A percentile compares a stretch with the other conserved stretches of the same genome.
phyloP scores from a whole-genome alignment of 2,888 invertebrate genomes.

The Elegia similella region DNA sequence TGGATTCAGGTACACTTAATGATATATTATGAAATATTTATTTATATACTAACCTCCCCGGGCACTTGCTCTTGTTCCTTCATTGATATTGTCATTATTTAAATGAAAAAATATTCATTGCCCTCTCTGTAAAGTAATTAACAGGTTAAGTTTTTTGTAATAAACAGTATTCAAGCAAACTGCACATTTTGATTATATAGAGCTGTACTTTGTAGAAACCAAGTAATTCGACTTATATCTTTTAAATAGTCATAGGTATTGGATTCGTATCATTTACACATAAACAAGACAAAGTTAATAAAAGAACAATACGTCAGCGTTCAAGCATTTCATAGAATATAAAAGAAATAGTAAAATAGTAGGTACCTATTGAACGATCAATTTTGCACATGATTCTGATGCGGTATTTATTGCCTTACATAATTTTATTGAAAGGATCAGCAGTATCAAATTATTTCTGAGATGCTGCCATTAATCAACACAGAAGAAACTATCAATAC shows the following conservation, averaged over 20 bases:
- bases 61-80: conserved; percentile 77
- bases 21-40: too few species aligned
- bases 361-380: conserved; percentile 5
- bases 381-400: conserved; percentile 7
- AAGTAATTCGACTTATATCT: background rate
- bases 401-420: conserved; percentile 17
- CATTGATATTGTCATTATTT: conserved; percentile 80
- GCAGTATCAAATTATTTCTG: background rate
- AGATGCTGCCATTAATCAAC: conserved; percentile 18
- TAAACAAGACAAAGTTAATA: conserved; percentile 9
- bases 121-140: conserved; percentile 47
- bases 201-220: background rate
- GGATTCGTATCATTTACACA: background rate
- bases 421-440: background rate
- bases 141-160: too few species aligned
- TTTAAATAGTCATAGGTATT: background rate
- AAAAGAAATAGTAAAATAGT: conserved; percentile 9
- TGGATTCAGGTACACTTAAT: too few species aligned
- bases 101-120: conserved; percentile 66
- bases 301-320: conserved; percentile 6
- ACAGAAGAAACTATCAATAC: conserved; percentile 39
- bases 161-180: too few species aligned
- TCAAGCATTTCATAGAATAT: background rate
- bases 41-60: conserved; percentile 61
- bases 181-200: background rate